Conservation (phyloP, 2,113 vertebrate species). For the Corapipo altera region DNA sequence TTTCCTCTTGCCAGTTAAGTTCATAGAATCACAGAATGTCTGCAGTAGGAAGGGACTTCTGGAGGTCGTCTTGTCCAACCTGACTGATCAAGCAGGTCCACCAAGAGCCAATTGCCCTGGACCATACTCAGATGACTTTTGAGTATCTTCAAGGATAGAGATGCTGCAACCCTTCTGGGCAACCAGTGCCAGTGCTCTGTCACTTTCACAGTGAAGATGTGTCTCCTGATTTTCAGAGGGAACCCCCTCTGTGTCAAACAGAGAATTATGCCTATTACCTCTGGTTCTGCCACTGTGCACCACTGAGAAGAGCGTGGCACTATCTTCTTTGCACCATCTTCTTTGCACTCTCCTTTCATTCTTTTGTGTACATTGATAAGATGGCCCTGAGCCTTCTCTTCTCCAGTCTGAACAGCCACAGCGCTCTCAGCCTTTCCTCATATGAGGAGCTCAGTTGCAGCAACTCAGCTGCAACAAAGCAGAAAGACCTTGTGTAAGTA, state of each 20-base stretch:
- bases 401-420: background rate
- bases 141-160: background rate
- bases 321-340: fast-evolving
- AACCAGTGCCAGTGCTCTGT: background rate
- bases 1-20: background rate
- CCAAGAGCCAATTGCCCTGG: background rate
- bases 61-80: background rate
- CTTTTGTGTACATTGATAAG: background rate
- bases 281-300: background rate
- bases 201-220: background rate
- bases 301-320: background rate
- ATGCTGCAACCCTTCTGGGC: background rate
- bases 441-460: background rate
- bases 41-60: background rate
- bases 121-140: background rate
- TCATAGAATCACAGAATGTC: background rate
- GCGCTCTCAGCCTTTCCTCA: background rate
- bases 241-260: background rate
- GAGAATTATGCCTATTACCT: background rate
- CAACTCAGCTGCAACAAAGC: background rate
- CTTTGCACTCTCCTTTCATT: background rate
- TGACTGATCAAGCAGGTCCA: background rate
- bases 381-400: background rate
- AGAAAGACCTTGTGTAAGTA: background rate
- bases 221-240: background rate